Base-by-base conservation (phyloP, 2,113 vertebrate species). In the Nipponia nippon region DNA sequence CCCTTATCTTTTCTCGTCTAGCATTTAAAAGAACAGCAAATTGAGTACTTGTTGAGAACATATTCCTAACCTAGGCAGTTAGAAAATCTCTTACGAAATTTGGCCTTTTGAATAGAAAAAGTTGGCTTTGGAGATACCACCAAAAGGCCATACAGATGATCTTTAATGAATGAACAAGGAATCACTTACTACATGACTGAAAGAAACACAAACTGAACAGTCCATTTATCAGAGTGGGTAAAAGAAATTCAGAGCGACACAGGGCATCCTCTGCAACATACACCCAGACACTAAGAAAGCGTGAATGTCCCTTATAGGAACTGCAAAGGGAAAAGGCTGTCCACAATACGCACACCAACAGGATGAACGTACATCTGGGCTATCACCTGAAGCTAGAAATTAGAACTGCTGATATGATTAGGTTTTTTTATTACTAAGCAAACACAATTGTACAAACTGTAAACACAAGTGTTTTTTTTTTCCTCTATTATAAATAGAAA, bases 361-460 rank as follows among this genome's bases (percentile, higher is more conserved):
- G n/a, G 27, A 82, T 55, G 38, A 63, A 72, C 1, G 0, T 21
- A 49, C 2, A 1, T 3, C 52, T 7, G n/a, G 62, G 49, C 32
- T 75, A n/a, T 50, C 56, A 83, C 25, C 20, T 67, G 55, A 70
- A 72, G 44, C 17, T 17, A 67, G 22, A 40, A 75, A 76, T 53
- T 7, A 52, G 36, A 93, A 79, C 14, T 83, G 79, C n/a, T 82
- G 22, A 63, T 55, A 69, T 0, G 0, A 61, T 55, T 40, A 17
- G 9, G 8, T 12, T 3, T 42, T 80, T 58, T 46, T 91, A 34
- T n/a, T 32, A 67, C 38, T 52, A 84, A 89, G 55, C 36, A 89
- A 89, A 71, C 42, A 46, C 15, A 67, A 40, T 0, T 46, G 32
- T 26, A 76, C 34, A 34, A 81, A 36, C 14, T 27, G 32, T 30